Percentiles rank a stretch among this genome's conserved stretches.
Evolutionary conservation across 2,888 invertebrate species (phyloP).

Genomic region (Synanthedon vespiformis): DNA sequence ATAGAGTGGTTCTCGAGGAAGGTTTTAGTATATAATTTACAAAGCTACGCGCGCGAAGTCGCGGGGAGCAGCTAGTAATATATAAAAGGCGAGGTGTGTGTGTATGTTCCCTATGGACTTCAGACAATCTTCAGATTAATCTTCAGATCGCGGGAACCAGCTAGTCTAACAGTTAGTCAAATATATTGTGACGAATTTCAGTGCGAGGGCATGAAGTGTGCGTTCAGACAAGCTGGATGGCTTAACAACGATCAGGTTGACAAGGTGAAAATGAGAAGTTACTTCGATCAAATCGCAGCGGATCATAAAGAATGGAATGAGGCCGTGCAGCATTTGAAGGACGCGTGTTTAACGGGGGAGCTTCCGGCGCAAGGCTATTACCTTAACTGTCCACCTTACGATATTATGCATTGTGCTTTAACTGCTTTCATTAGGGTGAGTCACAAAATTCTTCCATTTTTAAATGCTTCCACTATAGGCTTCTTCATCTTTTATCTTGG

Average conservation of each 20-base stretch:
- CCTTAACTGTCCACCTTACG: constrained; percentile 42
- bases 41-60: no score
- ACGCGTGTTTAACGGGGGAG: constrained; percentile 22
- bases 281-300: constrained; percentile 28
- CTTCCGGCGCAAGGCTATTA: constrained; percentile 30
- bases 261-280: constrained; percentile 20
- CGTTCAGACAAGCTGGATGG: constrained; percentile 36
- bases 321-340: constrained; percentile 27
- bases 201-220: constrained; percentile 38
- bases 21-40: no score
- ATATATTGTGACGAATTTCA: constrained; percentile 14
- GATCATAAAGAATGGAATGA: constrained; percentile 32
- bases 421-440: constrained; percentile 35
- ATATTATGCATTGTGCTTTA: constrained; percentile 30
- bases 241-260: constrained; percentile 21
- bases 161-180: no score
- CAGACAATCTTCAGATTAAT: no score
- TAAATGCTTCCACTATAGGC: no score
- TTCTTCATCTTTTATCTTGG: neutral
- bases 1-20: no score
- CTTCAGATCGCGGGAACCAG: no score
- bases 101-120: no score
- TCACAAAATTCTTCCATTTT: no score
- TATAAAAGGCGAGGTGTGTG: no score
- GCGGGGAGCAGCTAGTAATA: no score